A percentile compares a stretch with the other conserved stretches of the same genome.
Conservation (phyloP, 2,113 vertebrate genomes). For the Corythornis cristatus region DNA sequence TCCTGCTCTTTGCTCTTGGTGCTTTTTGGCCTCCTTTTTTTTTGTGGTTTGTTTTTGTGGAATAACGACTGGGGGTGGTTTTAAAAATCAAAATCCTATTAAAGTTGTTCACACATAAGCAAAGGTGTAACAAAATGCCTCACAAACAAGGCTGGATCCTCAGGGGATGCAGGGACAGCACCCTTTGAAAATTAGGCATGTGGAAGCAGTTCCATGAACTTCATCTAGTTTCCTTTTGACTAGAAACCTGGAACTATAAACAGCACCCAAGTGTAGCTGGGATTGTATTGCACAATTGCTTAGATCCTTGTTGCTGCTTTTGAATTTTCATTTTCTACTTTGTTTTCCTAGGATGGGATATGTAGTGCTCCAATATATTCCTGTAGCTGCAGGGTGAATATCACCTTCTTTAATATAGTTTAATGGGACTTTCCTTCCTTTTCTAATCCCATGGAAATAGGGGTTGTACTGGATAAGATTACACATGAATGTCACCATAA, state of each 20-base stretch:
- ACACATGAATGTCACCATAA: conserved; percentile 25
- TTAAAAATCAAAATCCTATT: too few relatives aligned
- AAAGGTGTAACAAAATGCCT: not conserved
- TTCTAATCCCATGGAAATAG: not conserved
- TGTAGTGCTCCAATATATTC: not conserved
- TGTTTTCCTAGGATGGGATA: not conserved
- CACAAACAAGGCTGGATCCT: not conserved
- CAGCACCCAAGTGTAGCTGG: conserved; percentile 3
- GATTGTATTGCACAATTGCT: not conserved
- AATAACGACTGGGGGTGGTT: too few relatives aligned
- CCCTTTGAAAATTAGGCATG: not conserved
- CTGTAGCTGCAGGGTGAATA: conserved; percentile 8
- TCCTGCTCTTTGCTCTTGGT: not conserved
- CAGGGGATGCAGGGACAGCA: not conserved
- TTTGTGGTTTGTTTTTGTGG: too few relatives aligned
- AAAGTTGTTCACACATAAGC: too few relatives aligned
- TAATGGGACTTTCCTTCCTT: conserved; percentile 36
- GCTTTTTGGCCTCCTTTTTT: not conserved
- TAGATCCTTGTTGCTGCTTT: not conserved
- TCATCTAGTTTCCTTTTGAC: not conserved
- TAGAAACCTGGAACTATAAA: conserved; percentile 50
- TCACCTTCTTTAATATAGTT: conserved; percentile 14
- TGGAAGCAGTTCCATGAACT: not conserved
- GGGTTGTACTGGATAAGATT: conserved; percentile 22
- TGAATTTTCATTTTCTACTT: conserved; percentile 14